These are phyloP conservation scores for Hirudinaria manillensis DNA, from an alignment of 2,888 invertebrate genomes.

Conservation along the genomic window DNA sequence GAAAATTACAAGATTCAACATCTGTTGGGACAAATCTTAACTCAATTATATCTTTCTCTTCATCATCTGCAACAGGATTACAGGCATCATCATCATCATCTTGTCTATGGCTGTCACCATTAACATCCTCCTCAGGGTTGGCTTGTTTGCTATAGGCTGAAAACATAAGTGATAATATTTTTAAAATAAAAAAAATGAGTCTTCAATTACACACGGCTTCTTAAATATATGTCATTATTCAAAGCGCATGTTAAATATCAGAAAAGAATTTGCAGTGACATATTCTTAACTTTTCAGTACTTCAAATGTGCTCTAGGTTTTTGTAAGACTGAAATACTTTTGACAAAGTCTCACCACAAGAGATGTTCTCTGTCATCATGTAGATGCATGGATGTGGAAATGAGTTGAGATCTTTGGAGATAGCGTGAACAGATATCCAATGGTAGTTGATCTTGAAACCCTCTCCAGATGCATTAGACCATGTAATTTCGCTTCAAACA, in stretches of 20 bases:
- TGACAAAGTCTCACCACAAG: slow-evolving; percentile 16
- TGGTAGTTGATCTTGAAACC: slow-evolving; percentile 23
- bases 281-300: too few species aligned
- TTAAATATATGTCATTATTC: too few species aligned
- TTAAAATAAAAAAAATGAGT: too few species aligned
- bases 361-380: slow-evolving; percentile 25
- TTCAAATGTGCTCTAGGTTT: too few species aligned
- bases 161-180: neutral
- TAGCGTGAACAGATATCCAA: slow-evolving; percentile 25
- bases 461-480: neutral
- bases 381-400: slow-evolving; percentile 29
- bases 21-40: slow-evolving; percentile 20
- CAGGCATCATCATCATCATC: slow-evolving; percentile 21
- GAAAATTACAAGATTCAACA: slow-evolving; percentile 7
- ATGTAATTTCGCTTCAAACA: slow-evolving; percentile 10
- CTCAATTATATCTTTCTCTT: slow-evolving; percentile 21
- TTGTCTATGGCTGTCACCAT: neutral
- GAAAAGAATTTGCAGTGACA: too few species aligned
- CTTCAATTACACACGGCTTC: too few species aligned
- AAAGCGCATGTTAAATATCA: too few species aligned
- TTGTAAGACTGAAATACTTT: neutral
- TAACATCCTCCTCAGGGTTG: neutral
- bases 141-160: slow-evolving; percentile 15
- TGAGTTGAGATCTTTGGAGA: slow-evolving; percentile 24
- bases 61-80: slow-evolving; percentile 12